Percentiles rank a stretch among this genome's conserved stretches.
Conservation (phyloP, 2,113 vertebrate genomes). For the Lamprotornis superbus region DNA sequence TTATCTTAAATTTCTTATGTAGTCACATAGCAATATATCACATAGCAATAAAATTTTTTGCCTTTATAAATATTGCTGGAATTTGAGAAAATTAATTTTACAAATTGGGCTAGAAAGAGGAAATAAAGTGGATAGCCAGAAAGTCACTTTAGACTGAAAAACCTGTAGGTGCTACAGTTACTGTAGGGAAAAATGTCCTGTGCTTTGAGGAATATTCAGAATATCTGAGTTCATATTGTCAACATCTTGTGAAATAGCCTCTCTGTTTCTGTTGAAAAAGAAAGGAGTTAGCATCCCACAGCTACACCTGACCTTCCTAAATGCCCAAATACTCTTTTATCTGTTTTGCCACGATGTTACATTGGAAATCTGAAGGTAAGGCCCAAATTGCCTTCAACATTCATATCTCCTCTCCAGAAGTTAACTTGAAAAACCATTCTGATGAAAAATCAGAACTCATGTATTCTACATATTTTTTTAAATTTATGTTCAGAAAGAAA, state of each 20-base stretch:
- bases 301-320: neutral
- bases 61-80: neutral
- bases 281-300: neutral
- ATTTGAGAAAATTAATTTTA: neutral
- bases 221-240: neutral
- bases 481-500: neutral
- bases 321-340: neutral
- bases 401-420: neutral
- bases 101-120: neutral
- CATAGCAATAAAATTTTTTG: neutral
- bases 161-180: neutral
- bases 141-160: neutral
- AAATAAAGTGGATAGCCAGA: neutral
- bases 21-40: neutral
- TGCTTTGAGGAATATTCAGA: neutral
- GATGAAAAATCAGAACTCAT: neutral
- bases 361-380: neutral
- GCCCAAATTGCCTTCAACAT: neutral
- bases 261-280: neutral
- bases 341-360: neutral
- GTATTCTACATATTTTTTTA: neutral
- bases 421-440: neutral
- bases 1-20: neutral
- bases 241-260: neutral
- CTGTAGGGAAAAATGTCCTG: neutral